Base-by-base conservation (phyloP, 2,888 invertebrate species). In the Drosophila ochracea region DNA sequence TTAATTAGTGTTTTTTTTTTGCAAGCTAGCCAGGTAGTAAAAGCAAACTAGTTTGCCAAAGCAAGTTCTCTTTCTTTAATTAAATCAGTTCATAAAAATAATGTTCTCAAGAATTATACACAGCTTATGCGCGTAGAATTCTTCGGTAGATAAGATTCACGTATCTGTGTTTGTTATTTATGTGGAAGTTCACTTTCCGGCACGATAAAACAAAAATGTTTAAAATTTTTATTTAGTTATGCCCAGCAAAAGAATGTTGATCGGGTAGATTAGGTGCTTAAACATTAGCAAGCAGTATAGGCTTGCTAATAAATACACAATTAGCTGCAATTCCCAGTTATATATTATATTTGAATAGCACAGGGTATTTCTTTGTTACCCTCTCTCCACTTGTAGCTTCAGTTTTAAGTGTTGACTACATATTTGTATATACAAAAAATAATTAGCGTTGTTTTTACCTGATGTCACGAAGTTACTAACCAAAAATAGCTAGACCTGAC, bases 361-460 rank as follows among this genome's bases (percentile, higher is more conserved):
- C 35, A 69, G 52, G 63, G 71, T 72, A 72, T 71, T 11, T 6
- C 0, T 11, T 4, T 2, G 41, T 4, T 16, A 2, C 1, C 13
- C 21, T 21, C 1, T 11, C 21, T 64, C 28, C 28, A 25, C 25
- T 25, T 25, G 25, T 49, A 59, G 31, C 54, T 30, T 30, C 30
- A 30, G 30, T 30, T 30, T 62, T 65, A 50, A 30, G 43, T 50
- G 79, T 71, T 63, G 61, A 35, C 53, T 62, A 55, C 60, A 80
- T 60, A 57, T 30, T 61, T n/a, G n/a, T 41, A 21, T 41, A 11
- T 5, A 37, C 2, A 9, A 66, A 65, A 72, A 68, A 66, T 59
- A 79, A 79, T 79, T 80, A 69, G 66, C 73, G 61, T 39, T 61
- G 61, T 67, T 80, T 77, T 79, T 73, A 77, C 81, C 73, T 77